Evolutionary conservation across 2,113 vertebrate species (phyloP).

Genomic region (Smithornis capensis): DNA sequence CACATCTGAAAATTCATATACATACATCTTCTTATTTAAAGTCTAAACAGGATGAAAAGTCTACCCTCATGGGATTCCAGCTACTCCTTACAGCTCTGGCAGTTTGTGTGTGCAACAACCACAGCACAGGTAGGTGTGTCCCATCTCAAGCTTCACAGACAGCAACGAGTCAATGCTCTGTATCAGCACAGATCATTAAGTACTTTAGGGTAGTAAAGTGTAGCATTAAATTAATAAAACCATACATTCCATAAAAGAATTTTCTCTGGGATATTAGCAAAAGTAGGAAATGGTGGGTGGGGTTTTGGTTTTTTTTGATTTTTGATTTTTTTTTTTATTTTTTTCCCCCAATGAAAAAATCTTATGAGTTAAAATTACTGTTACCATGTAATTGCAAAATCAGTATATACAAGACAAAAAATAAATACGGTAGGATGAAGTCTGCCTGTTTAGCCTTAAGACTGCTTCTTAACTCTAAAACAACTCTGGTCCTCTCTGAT

Average conservation of each 20-base stretch:
- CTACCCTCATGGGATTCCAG: not conserved
- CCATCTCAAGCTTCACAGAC: not conserved
- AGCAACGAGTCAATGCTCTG: not conserved
- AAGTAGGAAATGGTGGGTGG: not conserved
- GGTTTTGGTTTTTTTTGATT: no score
- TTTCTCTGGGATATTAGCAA: not conserved
- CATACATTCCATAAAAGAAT: not conserved
- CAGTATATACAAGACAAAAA: not conserved
- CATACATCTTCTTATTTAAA: not conserved
- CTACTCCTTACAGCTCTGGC: not conserved
- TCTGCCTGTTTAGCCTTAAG: not conserved
- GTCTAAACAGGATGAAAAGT: not conserved
- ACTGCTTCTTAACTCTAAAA: not conserved
- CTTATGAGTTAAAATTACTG: not conserved
- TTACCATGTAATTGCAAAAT: not conserved
- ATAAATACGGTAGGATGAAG: not conserved
- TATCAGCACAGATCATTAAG: not conserved
- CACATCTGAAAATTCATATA: not conserved
- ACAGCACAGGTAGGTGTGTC: accelerated
- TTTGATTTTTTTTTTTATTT: no score
- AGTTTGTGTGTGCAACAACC: not conserved
- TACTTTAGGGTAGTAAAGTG: not conserved
- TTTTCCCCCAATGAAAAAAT: not conserved
- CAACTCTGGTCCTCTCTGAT: not conserved
- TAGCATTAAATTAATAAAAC: not conserved